Evolutionary conservation across 1,140 invertebrate species (phyloP), one percentile per base, ranked within the genome.

Genomic region (Batillaria attramentaria): DNA sequence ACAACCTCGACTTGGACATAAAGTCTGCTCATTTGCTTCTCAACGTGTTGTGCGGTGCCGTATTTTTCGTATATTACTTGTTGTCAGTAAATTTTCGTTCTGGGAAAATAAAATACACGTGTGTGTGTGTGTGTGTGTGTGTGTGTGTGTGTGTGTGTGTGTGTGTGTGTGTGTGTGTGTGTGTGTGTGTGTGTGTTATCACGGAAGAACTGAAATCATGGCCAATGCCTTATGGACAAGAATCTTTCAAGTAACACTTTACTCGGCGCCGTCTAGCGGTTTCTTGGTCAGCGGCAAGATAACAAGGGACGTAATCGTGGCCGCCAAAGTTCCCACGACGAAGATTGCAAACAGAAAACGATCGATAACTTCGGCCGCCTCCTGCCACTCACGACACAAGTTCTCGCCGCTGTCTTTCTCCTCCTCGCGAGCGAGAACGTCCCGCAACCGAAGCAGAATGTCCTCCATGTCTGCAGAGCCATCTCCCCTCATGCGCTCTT

Each of bases 331-430:
- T 20, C 99, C 96, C 60, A 97, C 93, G 92, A 99, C 98, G 92
- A 99, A 99, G 84, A 99, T 95, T 90, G 98, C 98, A 77, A 99
- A 93, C 90, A 99, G 96, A 69, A 99, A 93, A 86, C 98, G 94
- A 93, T 99, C 98, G 84, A 99, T 98, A 50, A 99, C 97, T 96
- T 99, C 98, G 39, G 98, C 97, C 10, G 99, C 98, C 90, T 99
- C 99, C 89, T 99, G 98, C 98, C 98, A 99, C 82, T 93, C 91
- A 37, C 81, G 81, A n/a, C 83, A 80, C 33, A 83, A 50, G 33
- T 77, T 42, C n/a, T 83, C 81, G 37, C 70, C 65, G 37, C 73
- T 74, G 8, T 83, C 82, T 18, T 81, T 79, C 68, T 85, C 84
- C 18, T 82, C 80, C 76, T 87, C 86, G 28, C 76, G 77, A 8